Base-by-base conservation (phyloP, 2,888 invertebrate species). In the Dicyrtomina minuta region DNA sequence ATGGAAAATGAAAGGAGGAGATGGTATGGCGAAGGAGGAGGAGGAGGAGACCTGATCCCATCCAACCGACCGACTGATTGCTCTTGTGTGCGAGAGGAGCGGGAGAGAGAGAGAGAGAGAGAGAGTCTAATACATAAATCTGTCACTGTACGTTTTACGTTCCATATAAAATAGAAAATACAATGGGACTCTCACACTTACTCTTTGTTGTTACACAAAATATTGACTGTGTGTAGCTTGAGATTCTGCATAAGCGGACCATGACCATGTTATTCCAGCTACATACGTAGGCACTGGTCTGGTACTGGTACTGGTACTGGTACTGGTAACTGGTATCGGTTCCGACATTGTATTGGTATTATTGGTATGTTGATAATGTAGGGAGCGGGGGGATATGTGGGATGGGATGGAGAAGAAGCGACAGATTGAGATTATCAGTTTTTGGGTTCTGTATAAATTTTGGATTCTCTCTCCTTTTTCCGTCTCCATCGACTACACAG, bases 351-450 rank as follows among this genome's bases (percentile, higher is more conserved):
- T n/a, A n/a, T n/a, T n/a, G n/a, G n/a, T n/a, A n/a, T n/a, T n/a
- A n/a, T n/a, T n/a, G n/a, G n/a, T n/a, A 51, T 53, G 55, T 65
- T 53, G 17, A 53, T 65, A 65, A 65, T 53, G 53, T 53, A 53
- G 64, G 64, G 60, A 22, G n/a, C 13, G n/a, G 15, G 44, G 44
- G 44, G n/a, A n/a, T 44, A n/a, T 44, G 13, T 44, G 44, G 44
- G n/a, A n/a, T 44, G 15, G n/a, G n/a, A 44, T 44, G 13, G 15
- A 44, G 44, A 44, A n/a, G 13, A 13, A n/a, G n/a, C n/a, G n/a
- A n/a, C n/a, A n/a, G n/a, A n/a, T n/a, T n/a, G n/a, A n/a, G n/a
- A 44, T 13, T n/a, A 3, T 5, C 44, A 44, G n/a, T n/a, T n/a
- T n/a, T n/a, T n/a, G n/a, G n/a, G n/a, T n/a, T n/a, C n/a, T n/a